Conservation (phyloP, 2,888 invertebrate genomes). For the Cephonodes hylas region DNA sequence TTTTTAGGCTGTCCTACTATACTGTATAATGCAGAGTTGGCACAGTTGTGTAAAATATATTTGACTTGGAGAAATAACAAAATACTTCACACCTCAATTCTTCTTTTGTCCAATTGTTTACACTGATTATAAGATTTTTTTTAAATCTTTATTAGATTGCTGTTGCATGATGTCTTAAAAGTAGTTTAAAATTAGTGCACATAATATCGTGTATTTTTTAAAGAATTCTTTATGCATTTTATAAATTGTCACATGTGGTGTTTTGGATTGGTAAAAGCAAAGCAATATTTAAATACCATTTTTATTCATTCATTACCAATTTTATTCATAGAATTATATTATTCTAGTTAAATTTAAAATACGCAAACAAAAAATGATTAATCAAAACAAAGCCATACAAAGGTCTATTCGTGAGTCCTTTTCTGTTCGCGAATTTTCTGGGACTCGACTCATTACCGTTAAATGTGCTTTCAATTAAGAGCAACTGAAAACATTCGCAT, state of each 20-base stretch:
- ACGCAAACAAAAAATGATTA: background rate
- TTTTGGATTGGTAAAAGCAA: too few species aligned
- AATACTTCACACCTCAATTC: background rate
- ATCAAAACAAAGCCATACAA: background rate
- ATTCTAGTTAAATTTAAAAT: background rate
- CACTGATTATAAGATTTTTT: background rate
- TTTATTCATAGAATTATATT: too few species aligned
- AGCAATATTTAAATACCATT: too few species aligned
- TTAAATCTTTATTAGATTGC: background rate
- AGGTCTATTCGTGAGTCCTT: background rate
- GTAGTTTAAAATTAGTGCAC: too few species aligned
- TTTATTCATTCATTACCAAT: too few species aligned
- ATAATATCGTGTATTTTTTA: too few species aligned
- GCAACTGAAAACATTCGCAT: background rate
- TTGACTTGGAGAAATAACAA: constrained; percentile 8
- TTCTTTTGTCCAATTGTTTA: background rate
- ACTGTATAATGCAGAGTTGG: constrained; percentile 49
- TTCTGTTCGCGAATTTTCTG: background rate
- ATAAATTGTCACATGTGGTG: too few species aligned
- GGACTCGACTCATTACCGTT: background rate
- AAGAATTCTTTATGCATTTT: too few species aligned
- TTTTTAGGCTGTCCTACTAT: constrained; percentile 42
- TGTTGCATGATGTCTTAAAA: background rate
- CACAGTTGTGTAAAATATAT: constrained; percentile 29
- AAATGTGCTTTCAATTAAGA: background rate